Evolutionary conservation across 2,113 vertebrate genomes (phyloP), one percentile per base, ranked within the genome.

Genomic region (Cyrtonyx montezumae): DNA sequence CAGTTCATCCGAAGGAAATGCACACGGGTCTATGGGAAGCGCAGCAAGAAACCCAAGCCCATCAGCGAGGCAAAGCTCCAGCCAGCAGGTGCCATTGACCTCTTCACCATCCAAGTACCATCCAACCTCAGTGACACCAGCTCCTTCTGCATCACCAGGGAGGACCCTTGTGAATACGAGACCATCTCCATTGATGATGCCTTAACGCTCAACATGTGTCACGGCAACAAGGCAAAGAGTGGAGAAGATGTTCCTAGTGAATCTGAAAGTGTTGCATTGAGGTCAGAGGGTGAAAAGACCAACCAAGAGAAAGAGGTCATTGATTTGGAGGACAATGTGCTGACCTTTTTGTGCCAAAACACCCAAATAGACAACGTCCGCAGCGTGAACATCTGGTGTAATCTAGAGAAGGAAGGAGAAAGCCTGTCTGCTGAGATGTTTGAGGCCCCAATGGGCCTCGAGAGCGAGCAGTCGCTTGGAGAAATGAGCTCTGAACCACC

Each of bases 1-100:
- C 98, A 98, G 82, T 91, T 98, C n/a, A 97, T 98, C 71, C 97
- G 97, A 43, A 98, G 98, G 86, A 99, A 98, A 96, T 99, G 98
- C 94, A 98, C 97, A 0, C 97, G 98, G 13, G 99, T 99, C 43
- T 99, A 99, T 3, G 98, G 98, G 86, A 99, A 99, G 93, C 98
- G 97, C 84, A 97, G 97, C 89, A 98, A 98, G 97, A 98, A 98
- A 90, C 94, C 97, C 32, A 98, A 97, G 86, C 67, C 96, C 0
- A 13, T 55, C 13, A 56, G 61, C 0, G 91, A 97, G 46, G 79
- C 43, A 9, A 56, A 12, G 15, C 4, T 75, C 3, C 89, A 63
- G 70, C 79, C 58, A 18, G 65, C 32, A 0, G 81, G 36, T 14
- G 5, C 86, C 8, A 2, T 34, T 0, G 51, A 75, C n/a, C 91